phyloP scores from a whole-genome alignment of 2,113 vertebrate genomes.

The Thryonomys swinderianus region DNA sequence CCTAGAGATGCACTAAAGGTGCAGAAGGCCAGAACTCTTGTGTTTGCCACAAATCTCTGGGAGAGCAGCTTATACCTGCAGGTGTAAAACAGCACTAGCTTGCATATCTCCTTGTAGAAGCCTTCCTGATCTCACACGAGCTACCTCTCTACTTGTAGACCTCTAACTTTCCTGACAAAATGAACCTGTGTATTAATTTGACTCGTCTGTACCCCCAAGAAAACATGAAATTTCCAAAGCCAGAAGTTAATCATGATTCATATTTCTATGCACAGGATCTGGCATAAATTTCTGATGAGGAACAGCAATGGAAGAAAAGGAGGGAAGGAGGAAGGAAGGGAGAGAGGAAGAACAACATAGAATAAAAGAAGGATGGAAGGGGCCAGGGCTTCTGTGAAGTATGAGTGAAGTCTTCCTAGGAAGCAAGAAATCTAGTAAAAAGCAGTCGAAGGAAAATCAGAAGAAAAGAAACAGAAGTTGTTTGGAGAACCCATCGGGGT shows the following conservation, averaged over 20 bases:
- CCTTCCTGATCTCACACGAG: background rate
- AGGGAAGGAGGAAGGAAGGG: no score
- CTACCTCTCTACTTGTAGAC: background rate
- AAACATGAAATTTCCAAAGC: background rate
- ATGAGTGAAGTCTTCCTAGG: background rate
- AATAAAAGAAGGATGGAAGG: no score
- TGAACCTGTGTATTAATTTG: background rate
- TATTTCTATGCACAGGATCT: background rate
- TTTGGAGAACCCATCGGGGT: background rate
- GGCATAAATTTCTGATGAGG: background rate
- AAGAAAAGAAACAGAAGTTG: background rate
- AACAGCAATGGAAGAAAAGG: background rate
- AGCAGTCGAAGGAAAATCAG: background rate
- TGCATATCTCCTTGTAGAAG: background rate
- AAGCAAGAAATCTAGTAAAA: background rate
- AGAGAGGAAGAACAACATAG: fast-evolving
- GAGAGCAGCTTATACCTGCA: conserved; percentile 59
- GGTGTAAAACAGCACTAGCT: background rate
- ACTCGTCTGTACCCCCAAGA: background rate
- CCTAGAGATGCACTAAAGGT: conserved; percentile 44
- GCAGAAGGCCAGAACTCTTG: conserved; percentile 65
- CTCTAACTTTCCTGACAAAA: background rate
- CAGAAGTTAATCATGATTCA: background rate
- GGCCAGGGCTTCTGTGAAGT: background rate
- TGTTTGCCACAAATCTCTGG: conserved; percentile 72